Evolutionary conservation across 2,797 vertebrate species (phyloP), one percentile per base, ranked within the genome.

Genomic region (Scleropages formosus): DNA sequence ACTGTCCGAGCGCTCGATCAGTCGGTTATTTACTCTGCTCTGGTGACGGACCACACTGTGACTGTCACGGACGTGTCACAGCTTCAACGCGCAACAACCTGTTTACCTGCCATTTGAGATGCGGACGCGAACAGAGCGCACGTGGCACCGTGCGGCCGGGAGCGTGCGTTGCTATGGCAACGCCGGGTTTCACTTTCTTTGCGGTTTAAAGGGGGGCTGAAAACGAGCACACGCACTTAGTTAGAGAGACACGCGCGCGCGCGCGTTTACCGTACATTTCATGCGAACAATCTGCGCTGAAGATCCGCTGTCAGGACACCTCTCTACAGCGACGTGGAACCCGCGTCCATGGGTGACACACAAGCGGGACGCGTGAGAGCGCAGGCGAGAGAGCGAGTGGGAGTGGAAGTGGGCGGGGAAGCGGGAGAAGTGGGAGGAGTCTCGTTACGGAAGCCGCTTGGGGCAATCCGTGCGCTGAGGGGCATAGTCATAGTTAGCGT

Each of bases 91-190:
- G 31, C 31, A n/a, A n/a, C 6, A 2, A 39, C 31, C 2, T 39
- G n/a, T n/a, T n/a, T n/a, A n/a, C n/a, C 31, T 39, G 31, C 31
- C 31, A 39, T 39, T 39, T 39, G 31, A 39, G 31, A 18, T 69
- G 65, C 27, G 16, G 70, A 72, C 22, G 44, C 46, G 8, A 61
- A 61, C 46, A 6, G 31, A 71, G 15, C 64, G 4, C 16, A 56
- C 75, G 76, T 69, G 9, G 44, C n/a, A n/a, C n/a, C n/a, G n/a
- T n/a, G n/a, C 53, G n/a, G 27, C 73, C 10, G 74, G 27, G 15
- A 75, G 73, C 68, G 77, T 67, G 3, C 78, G 90, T 92, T 84
- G 86, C 73, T 87, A 90, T 90, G 84, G 82, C 82, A 91, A 92
- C 92, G 20, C 72, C 27, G 74, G 76, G 77, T 39, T 39, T 77